Percentiles rank a stretch among this genome's conserved stretches.
Evolutionary conservation across 2,888 invertebrate genomes (phyloP).

Genomic region (Coelogynopora nodosa): DNA sequence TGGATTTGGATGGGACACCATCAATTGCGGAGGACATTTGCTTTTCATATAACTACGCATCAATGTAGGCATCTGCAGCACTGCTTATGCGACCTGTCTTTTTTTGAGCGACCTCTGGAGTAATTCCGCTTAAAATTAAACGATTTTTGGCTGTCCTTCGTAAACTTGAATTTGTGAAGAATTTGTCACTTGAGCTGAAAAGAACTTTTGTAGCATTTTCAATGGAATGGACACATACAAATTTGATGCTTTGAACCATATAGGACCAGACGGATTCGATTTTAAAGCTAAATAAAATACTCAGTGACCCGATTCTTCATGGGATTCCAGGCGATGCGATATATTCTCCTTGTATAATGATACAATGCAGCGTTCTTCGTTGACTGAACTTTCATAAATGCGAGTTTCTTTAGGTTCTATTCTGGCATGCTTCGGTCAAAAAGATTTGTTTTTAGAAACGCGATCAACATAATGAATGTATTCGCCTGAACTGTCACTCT

Average conservation of each 20-base stretch:
- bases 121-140: background rate
- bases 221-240: background rate
- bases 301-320: slow-evolving; percentile 12
- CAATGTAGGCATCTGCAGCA: background rate
- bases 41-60: background rate
- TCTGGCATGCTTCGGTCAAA: slow-evolving; percentile 15
- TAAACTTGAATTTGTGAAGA: background rate
- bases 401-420: slow-evolving; percentile 29
- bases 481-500: background rate
- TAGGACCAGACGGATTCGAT: background rate
- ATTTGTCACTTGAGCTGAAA: background rate
- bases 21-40: background rate
- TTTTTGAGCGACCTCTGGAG: background rate
- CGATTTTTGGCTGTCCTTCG: background rate
- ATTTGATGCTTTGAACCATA: background rate
- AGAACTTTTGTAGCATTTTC: background rate
- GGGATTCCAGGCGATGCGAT: slow-evolving; percentile 14
- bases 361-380: slow-evolving; percentile 16
- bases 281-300: background rate
- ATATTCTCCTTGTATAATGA: background rate
- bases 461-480: slow-evolving; percentile 27
- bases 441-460: slow-evolving; percentile 14
- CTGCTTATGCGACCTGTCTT: background rate
- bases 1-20: background rate
- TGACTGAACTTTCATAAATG: background rate